Evolutionary conservation across 2,888 invertebrate species (phyloP), one percentile per base, ranked within the genome.

Genomic region (Drosophila atripex): DNA sequence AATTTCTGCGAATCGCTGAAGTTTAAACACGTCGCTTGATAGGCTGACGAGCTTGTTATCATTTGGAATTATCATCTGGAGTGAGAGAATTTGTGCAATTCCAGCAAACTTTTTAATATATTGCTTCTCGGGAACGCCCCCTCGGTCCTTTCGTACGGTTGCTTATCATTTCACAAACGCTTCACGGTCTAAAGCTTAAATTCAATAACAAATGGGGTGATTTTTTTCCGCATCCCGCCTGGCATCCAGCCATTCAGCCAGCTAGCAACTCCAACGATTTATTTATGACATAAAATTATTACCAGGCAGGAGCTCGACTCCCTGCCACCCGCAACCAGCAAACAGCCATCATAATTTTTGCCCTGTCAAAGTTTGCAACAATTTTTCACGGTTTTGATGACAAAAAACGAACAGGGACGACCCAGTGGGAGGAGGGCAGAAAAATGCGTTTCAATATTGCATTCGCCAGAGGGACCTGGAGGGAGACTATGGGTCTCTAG

Each of bases 361-460:
- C 72, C 71, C 82, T 83, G 82, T 85, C 82, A 85, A 83, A 83
- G 79, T 82, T 84, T 73, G 76, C 69, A 84, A 73, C 84, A 80
- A 80, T 84, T 84, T 86, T 86, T 84, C 86, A 86, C 78, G 78
- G 77, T 80, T 83, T 77, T 79, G 65, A 64, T 53, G 59, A 41
- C 53, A 54, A 71, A 52, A 71, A 72, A 38, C 18, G 41, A 52
- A 16, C 35, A 14, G 0, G 16, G 25, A 14, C 39, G 25, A 25
- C 35, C 25, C 16, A 11, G 47, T 9, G 50, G 55, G 23, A 21
- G 60, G 50, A 70, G 49, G 41, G 59, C 49, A 56, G 64, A 72
- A 75, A 80, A 80, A 76, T 80, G 64, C 64, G 58, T 71, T 77
- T 54, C 49, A 70, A 76, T 78, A 75, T 68, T 77, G 83, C 80